Base-by-base conservation (phyloP, 1,140 invertebrate species). In the Battus philenor region DNA sequence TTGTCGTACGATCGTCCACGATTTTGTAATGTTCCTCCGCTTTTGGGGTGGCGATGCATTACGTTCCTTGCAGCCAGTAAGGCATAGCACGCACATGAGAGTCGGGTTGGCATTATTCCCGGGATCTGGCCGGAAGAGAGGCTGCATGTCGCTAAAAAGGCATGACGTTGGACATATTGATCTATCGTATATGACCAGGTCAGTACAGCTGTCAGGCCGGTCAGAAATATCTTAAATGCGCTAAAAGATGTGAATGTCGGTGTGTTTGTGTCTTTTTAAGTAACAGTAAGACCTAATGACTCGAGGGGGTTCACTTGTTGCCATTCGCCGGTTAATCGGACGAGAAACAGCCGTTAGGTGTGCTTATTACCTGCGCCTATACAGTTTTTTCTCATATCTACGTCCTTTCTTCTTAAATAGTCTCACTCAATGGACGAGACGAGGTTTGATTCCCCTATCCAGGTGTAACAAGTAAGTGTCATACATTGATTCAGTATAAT, bases 1-100 rank as follows among this genome's bases (percentile, higher is more conserved):
- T 82, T 86, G 81, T 86, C 82, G 84, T 84, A 86, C 86, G 84
- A 84, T 83, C 75, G 84, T 85, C 84, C 84, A 86, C 84, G 82
- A 86, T 86, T 86, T 86, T 86, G 84, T 80, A 86, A 84, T 71
- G 78, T 66, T 77, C 76, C 70, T 68, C 71, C 64, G 83, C 68
- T 85, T 47, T 79, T 75, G 74, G 78, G 70, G 69, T 68, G 68
- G 76, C 71, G 73, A 67, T 68, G 78, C 76, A 70, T 71, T 73
- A 65, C 76, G 69, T 76, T 76, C 66, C 74, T 61, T 74, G 63
- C 67, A 74, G 78, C 78, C 75, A 72, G 68, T 59, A 47, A 68
- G 71, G 73, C 65, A 68, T 65, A 65, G 68, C 65, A 56, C 60
- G 54, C 60, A 69, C 73, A 72, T 68, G 76, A 77, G 70, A 75